These are phyloP conservation scores for Artemisiospiza belli DNA, from an alignment of 2,113 vertebrate species.

Conservation along the genomic window DNA sequence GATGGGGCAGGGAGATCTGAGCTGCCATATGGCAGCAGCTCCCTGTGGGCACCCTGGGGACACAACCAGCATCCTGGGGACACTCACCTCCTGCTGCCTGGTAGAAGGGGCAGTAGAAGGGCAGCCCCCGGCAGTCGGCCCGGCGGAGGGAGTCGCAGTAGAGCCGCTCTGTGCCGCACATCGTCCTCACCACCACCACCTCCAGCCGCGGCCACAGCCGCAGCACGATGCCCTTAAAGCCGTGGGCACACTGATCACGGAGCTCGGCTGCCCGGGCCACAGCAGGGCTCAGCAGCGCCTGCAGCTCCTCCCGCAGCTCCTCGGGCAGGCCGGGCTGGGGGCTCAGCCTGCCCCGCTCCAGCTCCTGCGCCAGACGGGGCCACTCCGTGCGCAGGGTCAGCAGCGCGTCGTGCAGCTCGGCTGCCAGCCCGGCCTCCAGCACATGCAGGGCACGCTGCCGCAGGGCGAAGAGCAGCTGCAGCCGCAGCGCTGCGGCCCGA, in stretches of 20 bases:
- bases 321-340: slow-evolving; percentile 67
- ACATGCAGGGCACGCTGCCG: slow-evolving; percentile 72
- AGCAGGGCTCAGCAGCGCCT: slow-evolving; percentile 70
- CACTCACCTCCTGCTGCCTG: slow-evolving; percentile 82
- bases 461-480: slow-evolving; percentile 86
- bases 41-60: not conserved
- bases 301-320: slow-evolving; percentile 54
- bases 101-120: slow-evolving; percentile 90
- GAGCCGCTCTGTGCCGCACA: slow-evolving; percentile 70
- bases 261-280: slow-evolving; percentile 76
- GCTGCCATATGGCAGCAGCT: not conserved
- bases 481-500: slow-evolving; percentile 74
- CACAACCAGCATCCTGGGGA: fast-evolving
- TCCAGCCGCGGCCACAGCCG: slow-evolving; percentile 87
- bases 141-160: slow-evolving; percentile 76
- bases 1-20: too few species aligned
- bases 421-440: slow-evolving; percentile 83
- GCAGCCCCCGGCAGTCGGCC: slow-evolving; percentile 81
- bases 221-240: slow-evolving; percentile 81
- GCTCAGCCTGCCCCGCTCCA: slow-evolving; percentile 78
- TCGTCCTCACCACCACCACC: slow-evolving; percentile 78
- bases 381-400: slow-evolving; percentile 71
- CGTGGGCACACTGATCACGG: slow-evolving; percentile 64
- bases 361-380: slow-evolving; percentile 77
- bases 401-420: slow-evolving; percentile 82